These are phyloP conservation scores for Discoglossus pictus DNA, from an alignment of 2,797 vertebrate species.

Conservation along the genomic window DNA sequence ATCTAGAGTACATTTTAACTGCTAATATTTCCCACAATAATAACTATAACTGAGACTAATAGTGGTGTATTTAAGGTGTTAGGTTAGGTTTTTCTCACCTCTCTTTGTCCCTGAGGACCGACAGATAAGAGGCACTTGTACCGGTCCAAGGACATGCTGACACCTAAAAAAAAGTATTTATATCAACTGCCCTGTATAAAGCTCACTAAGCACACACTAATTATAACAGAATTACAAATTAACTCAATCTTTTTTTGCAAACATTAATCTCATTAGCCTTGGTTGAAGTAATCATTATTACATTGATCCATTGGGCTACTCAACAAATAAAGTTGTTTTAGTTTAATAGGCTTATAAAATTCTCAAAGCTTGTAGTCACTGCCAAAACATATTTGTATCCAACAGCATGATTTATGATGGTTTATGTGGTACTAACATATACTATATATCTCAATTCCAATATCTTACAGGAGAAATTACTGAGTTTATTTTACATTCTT, in stretches of 20 bases:
- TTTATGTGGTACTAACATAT: slow-evolving; percentile 5
- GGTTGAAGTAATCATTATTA: neutral
- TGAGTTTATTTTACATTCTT: too few species aligned
- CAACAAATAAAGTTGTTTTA: slow-evolving; percentile 8
- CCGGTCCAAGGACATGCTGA: too few species aligned
- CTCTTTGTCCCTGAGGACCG: too few species aligned
- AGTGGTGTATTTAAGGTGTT: too few species aligned
- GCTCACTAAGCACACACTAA: slow-evolving; percentile 13
- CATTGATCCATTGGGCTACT: neutral
- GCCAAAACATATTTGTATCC: slow-evolving; percentile 13
- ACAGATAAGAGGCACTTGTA: too few species aligned
- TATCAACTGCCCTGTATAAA: too few species aligned
- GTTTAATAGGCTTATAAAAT: slow-evolving; percentile 15
- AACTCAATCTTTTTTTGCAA: slow-evolving; percentile 3
- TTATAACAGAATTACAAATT: slow-evolving; percentile 8
- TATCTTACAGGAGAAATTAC: too few species aligned
- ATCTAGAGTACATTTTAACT: too few species aligned
- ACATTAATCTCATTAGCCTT: slow-evolving; percentile 12
- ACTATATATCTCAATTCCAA: neutral
- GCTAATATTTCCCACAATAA: too few species aligned
- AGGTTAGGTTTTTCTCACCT: too few species aligned
- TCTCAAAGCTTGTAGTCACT: neutral
- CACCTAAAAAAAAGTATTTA: too few species aligned
- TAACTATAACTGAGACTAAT: too few species aligned
- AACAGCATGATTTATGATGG: slow-evolving; percentile 11